Percentiles rank a stretch among this genome's conserved stretches.
Evolutionary conservation across 2,797 vertebrate species (phyloP).

Genomic region (Xiphorhynchus erythropygius): DNA sequence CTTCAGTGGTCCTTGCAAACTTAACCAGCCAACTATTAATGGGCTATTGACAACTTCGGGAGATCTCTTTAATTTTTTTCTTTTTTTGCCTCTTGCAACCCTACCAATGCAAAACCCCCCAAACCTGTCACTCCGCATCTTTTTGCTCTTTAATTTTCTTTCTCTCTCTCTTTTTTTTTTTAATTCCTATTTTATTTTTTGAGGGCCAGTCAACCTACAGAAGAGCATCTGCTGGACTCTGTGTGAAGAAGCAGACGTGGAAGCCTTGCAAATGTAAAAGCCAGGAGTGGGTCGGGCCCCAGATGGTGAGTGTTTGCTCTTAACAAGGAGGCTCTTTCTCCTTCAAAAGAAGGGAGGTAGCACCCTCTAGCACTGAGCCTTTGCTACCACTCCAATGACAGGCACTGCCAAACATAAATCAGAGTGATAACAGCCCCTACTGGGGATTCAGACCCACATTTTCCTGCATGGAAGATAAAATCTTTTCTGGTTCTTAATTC

Average conservation of each 20-base stretch:
- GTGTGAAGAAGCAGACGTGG: conserved; percentile 8
- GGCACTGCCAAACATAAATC: conserved; percentile 64
- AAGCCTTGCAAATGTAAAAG: conserved; percentile 49
- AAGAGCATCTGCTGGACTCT: conserved; percentile 35
- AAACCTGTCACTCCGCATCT: not conserved
- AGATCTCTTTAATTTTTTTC: not conserved
- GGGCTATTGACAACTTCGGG: not conserved
- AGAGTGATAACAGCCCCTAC: conserved; percentile 59
- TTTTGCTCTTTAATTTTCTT: not conserved
- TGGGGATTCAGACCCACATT: conserved; percentile 64
- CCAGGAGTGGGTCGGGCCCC: conserved; percentile 61
- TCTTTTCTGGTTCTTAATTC: conserved; percentile 78
- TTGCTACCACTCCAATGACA: conserved; percentile 52
- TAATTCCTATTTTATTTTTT: not conserved
- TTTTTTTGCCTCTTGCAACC: not conserved
- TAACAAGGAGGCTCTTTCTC: conserved; percentile 54
- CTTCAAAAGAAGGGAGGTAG: conserved; percentile 68
- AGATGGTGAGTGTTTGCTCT: conserved; percentile 73
- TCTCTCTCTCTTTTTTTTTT: not conserved
- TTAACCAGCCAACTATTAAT: conserved; percentile 13
- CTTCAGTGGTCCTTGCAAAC: conserved; percentile 27
- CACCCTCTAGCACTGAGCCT: conserved; percentile 73
- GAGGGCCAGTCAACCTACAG: conserved; percentile 10
- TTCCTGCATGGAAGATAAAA: conserved; percentile 70
- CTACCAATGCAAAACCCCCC: not conserved